phyloP scores from a whole-genome alignment of 2,888 invertebrate genomes.

The Apodemia zela region DNA sequence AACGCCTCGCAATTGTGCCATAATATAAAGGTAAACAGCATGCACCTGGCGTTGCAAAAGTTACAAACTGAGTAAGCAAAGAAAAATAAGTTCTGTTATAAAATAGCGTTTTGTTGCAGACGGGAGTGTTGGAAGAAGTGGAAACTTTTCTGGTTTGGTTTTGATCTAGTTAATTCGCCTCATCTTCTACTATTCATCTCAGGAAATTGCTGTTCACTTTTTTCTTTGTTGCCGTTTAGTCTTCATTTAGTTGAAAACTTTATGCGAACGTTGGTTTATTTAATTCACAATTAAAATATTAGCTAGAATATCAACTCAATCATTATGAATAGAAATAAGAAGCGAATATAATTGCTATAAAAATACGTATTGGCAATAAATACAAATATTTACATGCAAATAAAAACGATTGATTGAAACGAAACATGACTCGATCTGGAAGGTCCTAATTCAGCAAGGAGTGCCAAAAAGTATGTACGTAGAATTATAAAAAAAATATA shows the following conservation, averaged over 20 bases:
- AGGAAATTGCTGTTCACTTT: background rate
- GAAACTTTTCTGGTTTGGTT: background rate
- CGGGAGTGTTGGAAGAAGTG: background rate
- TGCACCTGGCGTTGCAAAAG: constrained; percentile 2
- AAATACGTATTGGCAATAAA: too few species aligned
- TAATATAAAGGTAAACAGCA: background rate
- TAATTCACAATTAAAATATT: too few species aligned
- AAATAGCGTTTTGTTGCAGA: background rate
- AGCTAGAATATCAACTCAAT: too few species aligned
- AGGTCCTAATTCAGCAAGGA: too few species aligned
- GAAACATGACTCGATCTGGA: too few species aligned
- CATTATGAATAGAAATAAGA: too few species aligned
- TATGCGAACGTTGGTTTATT: too few species aligned
- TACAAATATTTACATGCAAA: too few species aligned
- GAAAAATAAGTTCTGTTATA: background rate
- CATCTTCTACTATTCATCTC: constrained; percentile 1
- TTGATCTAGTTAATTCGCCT: constrained; percentile 1
- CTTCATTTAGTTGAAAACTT: background rate
- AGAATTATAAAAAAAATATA: too few species aligned
- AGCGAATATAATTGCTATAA: too few species aligned
- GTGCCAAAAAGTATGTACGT: too few species aligned
- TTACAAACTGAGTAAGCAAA: background rate
- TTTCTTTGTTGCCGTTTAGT: background rate
- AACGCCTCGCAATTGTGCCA: background rate
- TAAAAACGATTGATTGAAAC: too few species aligned